Percentiles rank a stretch among this genome's conserved stretches.
Conservation (phyloP, 1,140 invertebrate genomes). For the Drosophila subobscura region DNA sequence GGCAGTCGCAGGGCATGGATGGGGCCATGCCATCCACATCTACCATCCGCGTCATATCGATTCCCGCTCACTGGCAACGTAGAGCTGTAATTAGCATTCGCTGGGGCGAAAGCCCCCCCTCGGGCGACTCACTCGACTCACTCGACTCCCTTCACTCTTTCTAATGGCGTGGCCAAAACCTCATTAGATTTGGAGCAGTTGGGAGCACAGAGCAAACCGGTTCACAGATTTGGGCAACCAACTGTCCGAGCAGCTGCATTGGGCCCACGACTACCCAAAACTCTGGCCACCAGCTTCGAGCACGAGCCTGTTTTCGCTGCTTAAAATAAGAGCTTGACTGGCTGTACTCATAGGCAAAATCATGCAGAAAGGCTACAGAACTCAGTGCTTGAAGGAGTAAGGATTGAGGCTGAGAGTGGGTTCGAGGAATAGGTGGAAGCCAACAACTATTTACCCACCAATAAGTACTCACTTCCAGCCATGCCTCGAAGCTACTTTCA, state of each 20-base stretch:
- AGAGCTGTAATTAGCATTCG: constrained; percentile 37
- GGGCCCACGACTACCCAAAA: not conserved
- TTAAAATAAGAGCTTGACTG: not conserved
- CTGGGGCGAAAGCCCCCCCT: constrained; percentile 27
- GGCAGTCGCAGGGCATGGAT: not conserved
- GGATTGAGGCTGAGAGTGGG: no score
- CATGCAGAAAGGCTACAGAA: no score
- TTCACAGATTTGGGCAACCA: constrained; percentile 31
- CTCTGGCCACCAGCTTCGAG: constrained; percentile 14
- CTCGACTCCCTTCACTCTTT: constrained; percentile 7
- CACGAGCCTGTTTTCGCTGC: constrained; percentile 30
- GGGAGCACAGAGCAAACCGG: constrained; percentile 20
- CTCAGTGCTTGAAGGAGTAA: no score
- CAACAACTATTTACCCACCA: no score
- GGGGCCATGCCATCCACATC: not conserved
- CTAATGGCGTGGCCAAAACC: constrained; percentile 27
- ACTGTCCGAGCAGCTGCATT: constrained; percentile 4
- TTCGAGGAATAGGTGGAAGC: no score
- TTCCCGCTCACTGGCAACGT: not conserved
- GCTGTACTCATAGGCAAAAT: no score
- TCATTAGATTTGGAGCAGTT: constrained; percentile 45
- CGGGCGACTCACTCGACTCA: not conserved
- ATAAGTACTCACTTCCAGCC: no score
- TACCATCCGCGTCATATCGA: constrained; percentile 31
- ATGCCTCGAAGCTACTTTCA: no score